phyloP scores from a whole-genome alignment of 2,797 vertebrate genomes.

The Hippopotamyrus pictus region DNA sequence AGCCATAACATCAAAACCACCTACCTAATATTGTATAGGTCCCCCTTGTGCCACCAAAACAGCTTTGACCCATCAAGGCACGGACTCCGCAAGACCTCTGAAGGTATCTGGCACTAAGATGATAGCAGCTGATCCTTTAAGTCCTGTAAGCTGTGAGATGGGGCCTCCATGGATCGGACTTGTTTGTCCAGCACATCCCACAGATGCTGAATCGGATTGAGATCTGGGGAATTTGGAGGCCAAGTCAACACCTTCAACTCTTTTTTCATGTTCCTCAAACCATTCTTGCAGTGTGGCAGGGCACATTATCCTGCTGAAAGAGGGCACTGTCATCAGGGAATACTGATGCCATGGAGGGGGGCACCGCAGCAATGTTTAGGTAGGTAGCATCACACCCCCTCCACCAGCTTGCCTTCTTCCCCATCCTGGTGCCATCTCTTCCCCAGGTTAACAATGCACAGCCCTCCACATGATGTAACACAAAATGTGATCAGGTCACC shows the following conservation, averaged over 20 bases:
- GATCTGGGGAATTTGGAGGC: neutral
- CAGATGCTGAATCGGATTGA: neutral
- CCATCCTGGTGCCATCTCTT: neutral
- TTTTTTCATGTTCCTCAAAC: neutral
- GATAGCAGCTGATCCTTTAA: neutral
- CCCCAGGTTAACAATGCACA: neutral
- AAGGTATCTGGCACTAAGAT: neutral
- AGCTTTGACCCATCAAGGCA: neutral
- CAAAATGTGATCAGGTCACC: neutral
- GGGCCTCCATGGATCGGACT: neutral
- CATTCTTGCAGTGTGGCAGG: neutral
- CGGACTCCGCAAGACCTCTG: neutral
- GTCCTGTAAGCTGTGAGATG: neutral
- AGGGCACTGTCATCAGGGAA: neutral
- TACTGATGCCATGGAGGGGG: neutral
- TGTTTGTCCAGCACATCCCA: neutral
- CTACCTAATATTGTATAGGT: neutral
- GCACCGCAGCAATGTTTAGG: neutral
- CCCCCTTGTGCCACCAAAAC: neutral
- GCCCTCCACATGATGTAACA: neutral
- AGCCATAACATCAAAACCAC: neutral
- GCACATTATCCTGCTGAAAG: neutral
- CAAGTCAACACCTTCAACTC: neutral
- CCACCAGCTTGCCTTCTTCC: neutral
- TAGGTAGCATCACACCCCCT: neutral